Evolutionary conservation across 2,797 vertebrate species (phyloP).

Genomic region (Trachurus trachurus): DNA sequence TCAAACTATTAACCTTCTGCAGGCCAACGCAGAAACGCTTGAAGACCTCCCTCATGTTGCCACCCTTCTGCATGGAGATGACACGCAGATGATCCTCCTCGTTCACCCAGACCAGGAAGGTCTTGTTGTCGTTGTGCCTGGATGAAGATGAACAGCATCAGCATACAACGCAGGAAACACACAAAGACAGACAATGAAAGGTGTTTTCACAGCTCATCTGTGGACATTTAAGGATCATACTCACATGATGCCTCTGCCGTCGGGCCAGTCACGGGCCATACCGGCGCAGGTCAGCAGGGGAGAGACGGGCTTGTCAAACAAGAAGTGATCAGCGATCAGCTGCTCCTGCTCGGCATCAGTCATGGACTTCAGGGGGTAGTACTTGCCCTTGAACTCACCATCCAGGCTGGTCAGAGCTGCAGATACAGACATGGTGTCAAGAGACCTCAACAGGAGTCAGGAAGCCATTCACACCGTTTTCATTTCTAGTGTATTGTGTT

Average conservation of each 20-base stretch:
- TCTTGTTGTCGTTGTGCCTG: slow-evolving; percentile 98
- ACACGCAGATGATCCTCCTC: slow-evolving; percentile 99
- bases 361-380: slow-evolving; percentile 96
- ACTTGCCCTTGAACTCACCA: slow-evolving; percentile 96
- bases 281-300: slow-evolving; percentile 94
- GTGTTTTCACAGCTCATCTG: background rate
- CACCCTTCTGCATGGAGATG: slow-evolving; percentile 98
- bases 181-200: background rate
- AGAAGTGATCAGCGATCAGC: slow-evolving; percentile 96
- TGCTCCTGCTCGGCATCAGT: slow-evolving; percentile 96
- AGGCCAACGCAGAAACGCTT: slow-evolving; percentile 95
- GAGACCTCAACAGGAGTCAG: background rate
- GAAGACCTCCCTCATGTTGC: slow-evolving; percentile 98
- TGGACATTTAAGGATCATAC: slow-evolving; percentile 21
- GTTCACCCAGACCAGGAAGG: slow-evolving; percentile 98
- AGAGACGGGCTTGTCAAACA: slow-evolving; percentile 98
- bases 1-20: slow-evolving; percentile 84
- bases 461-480: background rate
- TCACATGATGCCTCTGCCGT: slow-evolving; percentile 95
- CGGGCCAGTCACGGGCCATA: slow-evolving; percentile 98
- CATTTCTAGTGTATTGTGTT: background rate
- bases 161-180: background rate
- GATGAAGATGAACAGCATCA: slow-evolving; percentile 7
- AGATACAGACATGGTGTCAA: slow-evolving; percentile 15
- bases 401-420: slow-evolving; percentile 92